Percentiles rank a stretch among this genome's conserved stretches.
Conservation (phyloP, 2,113 vertebrate genomes). For the Sciurus niger region DNA sequence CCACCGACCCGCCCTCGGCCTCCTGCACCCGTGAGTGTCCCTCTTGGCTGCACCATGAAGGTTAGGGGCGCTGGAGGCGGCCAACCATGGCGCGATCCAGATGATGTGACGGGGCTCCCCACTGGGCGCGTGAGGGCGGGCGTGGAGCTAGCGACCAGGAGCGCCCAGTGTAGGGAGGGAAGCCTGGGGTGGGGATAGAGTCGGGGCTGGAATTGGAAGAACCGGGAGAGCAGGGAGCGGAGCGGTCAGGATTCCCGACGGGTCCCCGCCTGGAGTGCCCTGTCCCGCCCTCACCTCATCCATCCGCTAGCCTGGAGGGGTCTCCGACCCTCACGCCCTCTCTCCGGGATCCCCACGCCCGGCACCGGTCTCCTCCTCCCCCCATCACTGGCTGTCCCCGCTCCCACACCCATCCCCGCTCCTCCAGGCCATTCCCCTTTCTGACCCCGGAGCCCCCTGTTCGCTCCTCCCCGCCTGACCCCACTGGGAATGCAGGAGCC, state of each 20-base stretch:
- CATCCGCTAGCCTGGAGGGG: neutral
- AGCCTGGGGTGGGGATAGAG: neutral
- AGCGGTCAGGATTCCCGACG: neutral
- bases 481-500: too few relatives aligned
- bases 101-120: neutral
- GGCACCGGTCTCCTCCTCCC: neutral
- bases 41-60: neutral
- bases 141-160: accelerated
- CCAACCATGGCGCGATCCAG: neutral
- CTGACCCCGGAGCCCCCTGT: too few relatives aligned
- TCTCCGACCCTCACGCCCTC: neutral
- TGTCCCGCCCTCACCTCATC: too few relatives aligned
- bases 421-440: too few relatives aligned
- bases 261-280: neutral
- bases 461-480: neutral
- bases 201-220: neutral
- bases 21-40: slow-evolving; percentile 94
- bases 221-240: neutral
- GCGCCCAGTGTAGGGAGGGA: too few relatives aligned
- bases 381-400: neutral
- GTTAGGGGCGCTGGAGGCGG: accelerated
- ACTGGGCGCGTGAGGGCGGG: too few relatives aligned
- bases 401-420: accelerated
- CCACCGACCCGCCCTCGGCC: slow-evolving; percentile 93
- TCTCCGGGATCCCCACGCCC: neutral